These are phyloP conservation scores for Epinephelus coioides DNA, from an alignment of 2,797 vertebrate species.

Conservation along the genomic window DNA sequence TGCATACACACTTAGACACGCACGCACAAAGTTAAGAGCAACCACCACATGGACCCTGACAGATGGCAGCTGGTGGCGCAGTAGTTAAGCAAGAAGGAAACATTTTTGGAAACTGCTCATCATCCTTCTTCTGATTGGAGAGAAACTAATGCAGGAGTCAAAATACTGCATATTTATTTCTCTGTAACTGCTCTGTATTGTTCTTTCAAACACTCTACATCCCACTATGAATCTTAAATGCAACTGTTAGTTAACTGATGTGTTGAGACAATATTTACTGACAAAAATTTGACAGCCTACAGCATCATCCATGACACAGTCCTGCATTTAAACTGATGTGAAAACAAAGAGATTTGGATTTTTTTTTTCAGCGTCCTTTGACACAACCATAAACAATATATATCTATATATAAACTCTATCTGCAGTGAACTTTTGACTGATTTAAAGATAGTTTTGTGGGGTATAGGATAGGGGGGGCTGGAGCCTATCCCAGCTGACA, in stretches of 20 bases:
- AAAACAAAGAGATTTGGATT: neutral
- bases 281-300: neutral
- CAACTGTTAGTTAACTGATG: neutral
- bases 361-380: neutral
- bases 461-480: neutral
- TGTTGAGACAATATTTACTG: slow-evolving; percentile 1
- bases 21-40: slow-evolving; percentile 61
- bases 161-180: slow-evolving; percentile 30
- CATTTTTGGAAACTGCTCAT: slow-evolving; percentile 44
- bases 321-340: neutral
- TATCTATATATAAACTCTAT: too few relatives aligned
- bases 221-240: slow-evolving; percentile 9
- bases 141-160: slow-evolving; percentile 15
- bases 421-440: neutral
- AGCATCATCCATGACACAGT: neutral
- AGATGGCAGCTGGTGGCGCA: slow-evolving; percentile 66
- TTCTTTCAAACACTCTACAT: slow-evolving; percentile 14
- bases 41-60: slow-evolving; percentile 60
- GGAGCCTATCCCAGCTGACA: too few relatives aligned
- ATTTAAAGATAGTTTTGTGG: neutral
- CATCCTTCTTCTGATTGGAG: slow-evolving; percentile 28
- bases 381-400: too few relatives aligned
- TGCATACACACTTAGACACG: slow-evolving; percentile 21
- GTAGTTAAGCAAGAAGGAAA: slow-evolving; percentile 47
- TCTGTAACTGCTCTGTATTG: slow-evolving; percentile 4